phyloP scores from a whole-genome alignment of 2,888 invertebrate species.

The Ptychoptera albimana region DNA sequence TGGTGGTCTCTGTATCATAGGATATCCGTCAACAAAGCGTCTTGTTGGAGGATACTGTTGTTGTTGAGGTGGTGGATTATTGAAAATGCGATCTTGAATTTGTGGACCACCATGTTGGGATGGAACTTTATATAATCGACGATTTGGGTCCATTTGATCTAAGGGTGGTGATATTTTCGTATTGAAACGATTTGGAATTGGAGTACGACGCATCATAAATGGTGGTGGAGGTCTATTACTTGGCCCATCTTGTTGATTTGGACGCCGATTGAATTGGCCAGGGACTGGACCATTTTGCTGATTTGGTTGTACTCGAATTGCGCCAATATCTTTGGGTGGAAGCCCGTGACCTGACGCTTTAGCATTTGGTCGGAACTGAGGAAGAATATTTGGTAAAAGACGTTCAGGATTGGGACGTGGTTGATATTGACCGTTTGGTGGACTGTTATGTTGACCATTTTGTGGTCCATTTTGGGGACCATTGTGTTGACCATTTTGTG shows the following conservation, averaged over 20 bases:
- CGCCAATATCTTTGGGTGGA: conserved; percentile 5
- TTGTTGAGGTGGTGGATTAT: conserved; percentile 11
- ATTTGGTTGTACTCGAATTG: conserved; percentile 13
- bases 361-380: conserved; percentile 54
- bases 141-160: conserved; percentile 17
- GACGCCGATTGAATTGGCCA: conserved; percentile 8
- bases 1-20: conserved; percentile 18
- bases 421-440: conserved; percentile 5
- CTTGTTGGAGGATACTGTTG: conserved; percentile 11
- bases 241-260: background rate
- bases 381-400: conserved; percentile 47
- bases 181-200: conserved; percentile 1
- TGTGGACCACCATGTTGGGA: background rate
- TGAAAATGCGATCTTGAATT: conserved; percentile 1
- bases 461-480: no score
- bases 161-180: conserved; percentile 1
- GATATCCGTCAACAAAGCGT: conserved; percentile 15
- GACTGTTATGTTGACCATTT: background rate
- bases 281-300: conserved; percentile 22
- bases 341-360: conserved; percentile 34
- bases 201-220: background rate
- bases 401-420: conserved; percentile 18
- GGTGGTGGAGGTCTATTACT: conserved; percentile 12
- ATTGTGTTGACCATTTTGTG: no score
- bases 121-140: conserved; percentile 25